These are phyloP conservation scores for Zapus hudsonius DNA, from an alignment of 2,113 vertebrate genomes.

Conservation along the genomic window DNA sequence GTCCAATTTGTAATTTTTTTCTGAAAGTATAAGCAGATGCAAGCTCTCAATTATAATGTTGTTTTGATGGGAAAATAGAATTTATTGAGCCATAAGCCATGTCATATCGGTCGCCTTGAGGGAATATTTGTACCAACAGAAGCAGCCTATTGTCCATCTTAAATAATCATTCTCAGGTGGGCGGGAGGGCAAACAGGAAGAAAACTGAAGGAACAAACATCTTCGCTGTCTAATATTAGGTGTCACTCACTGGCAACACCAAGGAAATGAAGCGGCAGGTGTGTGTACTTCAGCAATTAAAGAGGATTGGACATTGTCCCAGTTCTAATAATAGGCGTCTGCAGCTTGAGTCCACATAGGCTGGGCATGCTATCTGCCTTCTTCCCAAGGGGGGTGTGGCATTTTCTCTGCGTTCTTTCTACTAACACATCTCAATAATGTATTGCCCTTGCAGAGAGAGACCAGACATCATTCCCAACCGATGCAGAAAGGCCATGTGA, in stretches of 20 bases:
- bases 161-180: neutral
- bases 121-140: constrained; percentile 27
- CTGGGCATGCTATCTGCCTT: neutral
- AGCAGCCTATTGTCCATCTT: neutral
- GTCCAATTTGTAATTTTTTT: constrained; percentile 56
- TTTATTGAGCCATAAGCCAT: constrained; percentile 38
- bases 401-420: constrained; percentile 5
- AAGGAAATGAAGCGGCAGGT: constrained; percentile 56
- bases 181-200: neutral
- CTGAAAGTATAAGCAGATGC: constrained; percentile 24
- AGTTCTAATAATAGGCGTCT: constrained; percentile 29
- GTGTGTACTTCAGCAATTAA: constrained; percentile 51
- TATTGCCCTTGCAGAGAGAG: neutral
- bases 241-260: constrained; percentile 18
- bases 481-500: constrained; percentile 13
- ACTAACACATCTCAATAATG: neutral
- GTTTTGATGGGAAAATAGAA: constrained; percentile 41
- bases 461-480: neutral
- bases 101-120: neutral
- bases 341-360: neutral
- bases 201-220: neutral
- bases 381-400: neutral
- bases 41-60: constrained; percentile 21
- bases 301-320: neutral
- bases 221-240: constrained; percentile 2